Base-by-base conservation (phyloP, 2,888 invertebrate species). In the Phengaris arion region DNA sequence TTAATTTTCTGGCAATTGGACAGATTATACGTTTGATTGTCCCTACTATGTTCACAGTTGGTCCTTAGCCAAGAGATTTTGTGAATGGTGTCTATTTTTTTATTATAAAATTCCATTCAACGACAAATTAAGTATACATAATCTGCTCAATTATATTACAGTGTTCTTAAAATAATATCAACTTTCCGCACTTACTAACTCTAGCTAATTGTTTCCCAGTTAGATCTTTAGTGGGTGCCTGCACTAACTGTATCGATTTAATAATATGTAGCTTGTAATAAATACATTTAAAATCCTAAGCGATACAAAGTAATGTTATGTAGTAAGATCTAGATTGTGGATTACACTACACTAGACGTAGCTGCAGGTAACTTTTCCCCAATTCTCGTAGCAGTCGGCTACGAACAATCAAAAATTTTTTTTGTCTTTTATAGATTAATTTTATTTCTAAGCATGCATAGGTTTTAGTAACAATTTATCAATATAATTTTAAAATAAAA, bases 1-100 rank as follows among this genome's bases (percentile, higher is more conserved):
- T 78, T 78, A 80, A 76, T 78, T 78, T 76, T 75, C 78, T 35
- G 35, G 35, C 64, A 45, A 45, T 64, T 64, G 35, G 35, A 64
- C 2, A 13, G 13, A 64, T 64, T 64, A 59, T 2, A 22, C 64
- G 64, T 35, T 64, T 64, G 45, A 35, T 64, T 45, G 64, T 64
- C 64, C 35, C 35, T 64, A 64, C 64, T 35, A 12, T 64, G 13
- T 35, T 64, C 35, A 35, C 35, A 64, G 12, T 45, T 64, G 64
- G 64, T 15, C 64, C 35, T 35, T 12, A 2, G 52, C 6, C 2
- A 48, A 8, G 7, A 15, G 3, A 59, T 10, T 5, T 59, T 59
- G 22, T 59, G 59, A 59, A 59, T 59, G 22, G 59, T 59, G 15
- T 59, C 15, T 22, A 10, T 22, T 59, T 15, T 59, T 64, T 45